phyloP scores from a whole-genome alignment of 1,140 invertebrate species.

The Paramacrobiotus metropolitanus region DNA sequence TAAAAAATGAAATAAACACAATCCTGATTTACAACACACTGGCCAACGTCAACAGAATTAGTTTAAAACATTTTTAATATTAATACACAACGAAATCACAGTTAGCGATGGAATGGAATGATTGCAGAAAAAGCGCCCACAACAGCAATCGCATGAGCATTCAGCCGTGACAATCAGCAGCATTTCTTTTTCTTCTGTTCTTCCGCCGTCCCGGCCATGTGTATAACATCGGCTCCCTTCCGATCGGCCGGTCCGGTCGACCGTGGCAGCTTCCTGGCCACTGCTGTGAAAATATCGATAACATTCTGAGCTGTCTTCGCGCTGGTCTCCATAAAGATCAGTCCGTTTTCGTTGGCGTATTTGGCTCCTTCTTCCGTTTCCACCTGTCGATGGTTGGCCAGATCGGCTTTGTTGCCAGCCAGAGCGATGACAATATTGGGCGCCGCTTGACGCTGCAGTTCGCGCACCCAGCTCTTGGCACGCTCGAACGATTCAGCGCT shows the following conservation, averaged over 20 bases:
- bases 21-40: too few species aligned
- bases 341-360: conserved; percentile 1
- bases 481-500: conserved; percentile 56
- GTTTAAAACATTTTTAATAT: not conserved
- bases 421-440: conserved; percentile 68
- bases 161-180: too few species aligned
- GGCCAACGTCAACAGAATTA: not conserved
- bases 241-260: not conserved
- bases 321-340: not conserved
- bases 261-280: not conserved
- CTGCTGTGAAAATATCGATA: not conserved
- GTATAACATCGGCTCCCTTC: not conserved
- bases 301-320: not conserved
- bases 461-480: conserved; percentile 61
- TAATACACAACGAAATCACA: not conserved
- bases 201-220: not conserved
- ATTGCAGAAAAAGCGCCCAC: not conserved
- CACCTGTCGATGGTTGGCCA: conserved; percentile 18
- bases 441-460: conserved; percentile 58
- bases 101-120: not conserved
- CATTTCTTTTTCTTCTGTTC: not conserved
- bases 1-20: too few species aligned
- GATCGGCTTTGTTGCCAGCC: conserved; percentile 59
- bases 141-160: too few species aligned
- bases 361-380: not conserved